phyloP scores from a whole-genome alignment of 2,797 vertebrate genomes.

The Bufotes viridis region DNA sequence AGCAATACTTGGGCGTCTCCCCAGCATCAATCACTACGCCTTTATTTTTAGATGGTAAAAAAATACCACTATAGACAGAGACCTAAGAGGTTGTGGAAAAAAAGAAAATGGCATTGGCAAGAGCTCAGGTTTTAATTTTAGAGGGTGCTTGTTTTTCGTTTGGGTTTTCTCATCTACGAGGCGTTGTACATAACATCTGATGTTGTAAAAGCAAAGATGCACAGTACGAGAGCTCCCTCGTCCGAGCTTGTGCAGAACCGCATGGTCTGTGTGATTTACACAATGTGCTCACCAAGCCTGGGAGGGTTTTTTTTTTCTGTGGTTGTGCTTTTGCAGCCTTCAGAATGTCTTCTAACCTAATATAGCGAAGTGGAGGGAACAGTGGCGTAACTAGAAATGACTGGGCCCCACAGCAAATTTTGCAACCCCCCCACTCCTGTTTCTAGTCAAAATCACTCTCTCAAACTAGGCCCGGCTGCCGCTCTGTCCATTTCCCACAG shows the following conservation, averaged over 20 bases:
- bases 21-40: neutral
- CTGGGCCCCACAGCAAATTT: no score
- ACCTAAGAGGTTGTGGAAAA: neutral
- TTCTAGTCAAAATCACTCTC: no score
- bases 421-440: no score
- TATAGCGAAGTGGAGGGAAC: neutral
- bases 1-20: neutral
- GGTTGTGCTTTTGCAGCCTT: neutral
- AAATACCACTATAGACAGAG: neutral
- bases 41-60: conserved; percentile 25
- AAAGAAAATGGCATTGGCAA: neutral
- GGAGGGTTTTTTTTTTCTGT: neutral
- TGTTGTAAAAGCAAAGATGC: neutral
- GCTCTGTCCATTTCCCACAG: no score
- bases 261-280: neutral
- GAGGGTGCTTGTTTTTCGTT: neutral
- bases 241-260: neutral
- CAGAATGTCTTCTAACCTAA: neutral
- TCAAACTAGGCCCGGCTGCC: no score
- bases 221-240: neutral
- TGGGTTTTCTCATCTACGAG: neutral
- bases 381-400: no score
- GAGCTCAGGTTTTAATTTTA: neutral
- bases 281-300: neutral
- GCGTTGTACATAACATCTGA: neutral